Conservation (phyloP, 2,797 vertebrate genomes). For the Myoxocephalus aenaeus region DNA sequence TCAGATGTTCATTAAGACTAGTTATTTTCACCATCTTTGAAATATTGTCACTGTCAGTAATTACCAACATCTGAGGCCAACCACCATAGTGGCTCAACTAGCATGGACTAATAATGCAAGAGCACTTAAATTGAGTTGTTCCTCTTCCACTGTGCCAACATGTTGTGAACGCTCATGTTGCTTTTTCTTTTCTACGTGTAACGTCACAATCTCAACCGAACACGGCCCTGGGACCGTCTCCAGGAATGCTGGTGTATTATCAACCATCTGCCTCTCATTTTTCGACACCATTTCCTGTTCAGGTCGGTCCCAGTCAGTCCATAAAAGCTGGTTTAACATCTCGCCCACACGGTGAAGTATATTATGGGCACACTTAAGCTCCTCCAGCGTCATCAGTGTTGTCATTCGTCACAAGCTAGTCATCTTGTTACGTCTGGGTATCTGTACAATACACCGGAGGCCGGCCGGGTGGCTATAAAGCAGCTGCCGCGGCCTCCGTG, state of each 20-base stretch:
- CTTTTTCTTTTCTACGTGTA: not conserved
- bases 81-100: not conserved
- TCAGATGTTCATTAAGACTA: not conserved
- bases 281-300: not conserved
- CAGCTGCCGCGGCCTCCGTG: conserved; percentile 30
- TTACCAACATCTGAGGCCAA: not conserved
- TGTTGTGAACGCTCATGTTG: not conserved
- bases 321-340: conserved; percentile 8
- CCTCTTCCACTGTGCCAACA: not conserved
- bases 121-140: not conserved
- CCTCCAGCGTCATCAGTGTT: conserved; percentile 5
- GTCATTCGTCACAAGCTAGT: conserved; percentile 32
- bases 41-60: not conserved
- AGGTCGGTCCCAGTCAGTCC: not conserved
- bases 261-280: not conserved
- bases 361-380: conserved; percentile 19
- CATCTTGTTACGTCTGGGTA: conserved; percentile 35
- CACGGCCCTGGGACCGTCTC: not conserved
- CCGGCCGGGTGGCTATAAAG: conserved; percentile 28
- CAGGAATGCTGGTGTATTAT: not conserved
- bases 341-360: conserved; percentile 12
- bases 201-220: not conserved
- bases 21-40: not conserved
- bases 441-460: conserved; percentile 39
- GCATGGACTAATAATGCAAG: not conserved